Evolutionary conservation across 35 echinoderm and acorn worm species (phyloP).

Genomic region (Patiria miniata): DNA sequence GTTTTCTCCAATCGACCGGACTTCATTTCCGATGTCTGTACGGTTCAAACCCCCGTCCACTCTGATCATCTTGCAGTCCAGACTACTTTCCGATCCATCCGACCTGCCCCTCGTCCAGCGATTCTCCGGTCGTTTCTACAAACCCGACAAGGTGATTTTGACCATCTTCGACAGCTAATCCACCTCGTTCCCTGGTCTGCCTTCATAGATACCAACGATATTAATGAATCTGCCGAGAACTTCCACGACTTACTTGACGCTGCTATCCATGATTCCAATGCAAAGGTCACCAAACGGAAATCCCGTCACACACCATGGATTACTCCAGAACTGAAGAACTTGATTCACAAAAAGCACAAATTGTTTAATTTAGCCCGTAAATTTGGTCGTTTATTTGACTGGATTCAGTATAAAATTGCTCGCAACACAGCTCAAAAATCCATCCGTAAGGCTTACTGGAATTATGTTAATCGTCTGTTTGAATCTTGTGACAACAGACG

Average conservation of each 20-base stretch:
- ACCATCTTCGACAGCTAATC: slow-evolving; percentile 32
- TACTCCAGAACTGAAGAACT: slow-evolving; percentile 29
- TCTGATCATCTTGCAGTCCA: not conserved
- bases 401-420: slow-evolving; percentile 33
- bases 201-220: slow-evolving; percentile 20
- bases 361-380: slow-evolving; percentile 31
- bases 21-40: not conserved
- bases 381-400: not conserved
- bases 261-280: slow-evolving; percentile 36
- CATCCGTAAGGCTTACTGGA: slow-evolving; percentile 14
- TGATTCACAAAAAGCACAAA: slow-evolving; percentile 31
- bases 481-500: not conserved
- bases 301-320: slow-evolving; percentile 37
- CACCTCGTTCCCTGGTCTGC: slow-evolving; percentile 41
- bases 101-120: not conserved
- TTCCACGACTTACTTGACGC: slow-evolving; percentile 40
- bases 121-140: not conserved
- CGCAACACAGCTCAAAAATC: slow-evolving; percentile 25
- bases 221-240: slow-evolving; percentile 21
- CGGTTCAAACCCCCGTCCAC: not conserved
- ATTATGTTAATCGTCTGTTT: slow-evolving; percentile 48
- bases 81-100: not conserved
- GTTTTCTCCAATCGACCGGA: slow-evolving; percentile 10
- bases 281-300: slow-evolving; percentile 26
- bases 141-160: no score